Evolutionary conservation across 2,113 vertebrate species (phyloP).

Genomic region (Phylloscopus whistleri): DNA sequence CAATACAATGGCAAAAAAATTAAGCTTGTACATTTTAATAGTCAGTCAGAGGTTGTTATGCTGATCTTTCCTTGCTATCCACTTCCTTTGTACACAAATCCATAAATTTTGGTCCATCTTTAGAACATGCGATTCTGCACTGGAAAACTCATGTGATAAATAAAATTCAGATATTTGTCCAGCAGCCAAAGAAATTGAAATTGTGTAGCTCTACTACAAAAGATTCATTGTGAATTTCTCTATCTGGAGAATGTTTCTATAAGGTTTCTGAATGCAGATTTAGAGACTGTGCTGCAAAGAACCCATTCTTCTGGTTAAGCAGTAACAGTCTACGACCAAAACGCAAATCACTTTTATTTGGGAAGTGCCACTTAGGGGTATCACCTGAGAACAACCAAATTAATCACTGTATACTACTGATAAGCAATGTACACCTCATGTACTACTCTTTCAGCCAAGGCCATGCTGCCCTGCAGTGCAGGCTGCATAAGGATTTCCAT

Average conservation of each 20-base stretch:
- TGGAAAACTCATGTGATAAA: neutral
- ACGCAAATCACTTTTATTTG: neutral
- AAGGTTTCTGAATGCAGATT: neutral
- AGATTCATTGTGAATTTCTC: neutral
- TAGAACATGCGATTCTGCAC: neutral
- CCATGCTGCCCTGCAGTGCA: neutral
- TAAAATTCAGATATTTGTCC: slow-evolving; percentile 3
- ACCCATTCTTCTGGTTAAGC: neutral
- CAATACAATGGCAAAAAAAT: neutral
- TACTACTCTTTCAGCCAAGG: neutral
- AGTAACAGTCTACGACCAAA: neutral
- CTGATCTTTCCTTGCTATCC: neutral
- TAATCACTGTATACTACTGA: neutral
- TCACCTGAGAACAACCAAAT: neutral
- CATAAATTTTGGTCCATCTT: neutral
- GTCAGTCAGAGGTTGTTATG: neutral
- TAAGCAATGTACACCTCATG: neutral
- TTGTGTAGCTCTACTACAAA: neutral
- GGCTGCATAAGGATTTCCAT: neutral
- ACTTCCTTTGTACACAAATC: neutral
- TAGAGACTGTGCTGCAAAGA: neutral
- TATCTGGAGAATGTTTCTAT: neutral
- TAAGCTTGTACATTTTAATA: neutral
- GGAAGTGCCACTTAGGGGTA: neutral
- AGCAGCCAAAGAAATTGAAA: neutral